phyloP scores from a whole-genome alignment of 2,888 invertebrate genomes.

The Sphaerophoria taeniata region DNA sequence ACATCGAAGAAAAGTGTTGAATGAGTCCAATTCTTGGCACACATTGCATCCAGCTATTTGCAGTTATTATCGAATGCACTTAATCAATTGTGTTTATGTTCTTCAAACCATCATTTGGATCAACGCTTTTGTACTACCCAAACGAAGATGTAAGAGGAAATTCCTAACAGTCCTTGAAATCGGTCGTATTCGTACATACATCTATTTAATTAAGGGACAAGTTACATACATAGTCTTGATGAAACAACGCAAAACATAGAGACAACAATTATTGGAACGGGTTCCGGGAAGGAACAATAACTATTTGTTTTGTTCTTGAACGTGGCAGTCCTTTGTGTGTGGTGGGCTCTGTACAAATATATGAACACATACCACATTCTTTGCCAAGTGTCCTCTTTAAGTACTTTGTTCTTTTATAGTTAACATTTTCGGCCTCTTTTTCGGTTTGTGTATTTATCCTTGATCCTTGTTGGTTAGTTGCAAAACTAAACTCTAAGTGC shows the following conservation, averaged over 20 bases:
- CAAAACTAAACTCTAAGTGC: constrained; percentile 48
- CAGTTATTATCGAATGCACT: constrained; percentile 35
- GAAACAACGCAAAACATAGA: constrained; percentile 9
- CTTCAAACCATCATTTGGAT: background rate
- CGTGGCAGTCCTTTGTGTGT: constrained; percentile 22
- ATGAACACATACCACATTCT: constrained; percentile 16
- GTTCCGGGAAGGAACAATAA: background rate
- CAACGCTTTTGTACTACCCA: background rate
- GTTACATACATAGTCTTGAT: constrained; percentile 7
- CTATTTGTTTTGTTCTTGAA: constrained; percentile 24
- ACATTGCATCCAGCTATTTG: constrained; percentile 38
- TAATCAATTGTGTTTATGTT: constrained; percentile 55
- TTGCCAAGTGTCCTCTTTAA: constrained; percentile 45
- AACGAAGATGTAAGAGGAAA: no score
- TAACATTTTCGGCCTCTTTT: constrained; percentile 19
- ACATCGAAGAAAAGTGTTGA: constrained; percentile 13
- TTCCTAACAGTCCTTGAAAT: no score
- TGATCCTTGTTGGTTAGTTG: constrained; percentile 36
- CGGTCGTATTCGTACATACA: background rate
- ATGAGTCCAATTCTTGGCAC: constrained; percentile 36
- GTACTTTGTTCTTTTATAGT: constrained; percentile 50
- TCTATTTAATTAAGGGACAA: constrained; percentile 54
- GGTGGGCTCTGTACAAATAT: background rate
- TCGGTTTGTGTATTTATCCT: constrained; percentile 17
- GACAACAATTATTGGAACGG: background rate